These are phyloP conservation scores for Prunella himalayana DNA, from an alignment of 2,113 vertebrate genomes.

Conservation along the genomic window DNA sequence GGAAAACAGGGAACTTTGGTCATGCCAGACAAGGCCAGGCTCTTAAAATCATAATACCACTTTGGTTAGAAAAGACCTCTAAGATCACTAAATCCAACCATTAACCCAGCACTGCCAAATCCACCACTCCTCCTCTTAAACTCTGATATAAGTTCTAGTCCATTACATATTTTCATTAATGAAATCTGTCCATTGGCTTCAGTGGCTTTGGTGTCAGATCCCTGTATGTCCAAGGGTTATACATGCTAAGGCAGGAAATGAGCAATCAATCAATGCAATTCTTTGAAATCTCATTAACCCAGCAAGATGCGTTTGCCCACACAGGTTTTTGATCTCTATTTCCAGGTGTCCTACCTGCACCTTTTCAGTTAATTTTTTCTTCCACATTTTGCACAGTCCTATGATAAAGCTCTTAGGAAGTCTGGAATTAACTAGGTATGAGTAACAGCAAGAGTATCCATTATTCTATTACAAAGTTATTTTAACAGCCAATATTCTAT, in stretches of 20 bases:
- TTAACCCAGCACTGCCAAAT: not conserved
- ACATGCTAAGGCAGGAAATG: not conserved
- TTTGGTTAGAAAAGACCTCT: not conserved
- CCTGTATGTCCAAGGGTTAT: not conserved
- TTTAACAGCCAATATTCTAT: conserved; percentile 9
- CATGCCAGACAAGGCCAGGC: not conserved
- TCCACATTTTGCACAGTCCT: not conserved
- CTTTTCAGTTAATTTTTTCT: not conserved
- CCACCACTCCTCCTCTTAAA: not conserved
- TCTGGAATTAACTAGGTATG: not conserved
- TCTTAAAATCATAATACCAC: not conserved
- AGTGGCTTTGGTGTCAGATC: not conserved
- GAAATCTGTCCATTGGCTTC: not conserved
- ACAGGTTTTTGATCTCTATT: not conserved
- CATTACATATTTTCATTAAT: not conserved
- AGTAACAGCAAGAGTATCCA: not conserved
- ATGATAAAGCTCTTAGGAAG: not conserved
- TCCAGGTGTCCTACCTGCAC: not conserved
- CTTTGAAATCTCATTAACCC: not conserved
- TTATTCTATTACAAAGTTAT: conserved; percentile 39
- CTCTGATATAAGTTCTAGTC: not conserved
- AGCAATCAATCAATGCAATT: not conserved
- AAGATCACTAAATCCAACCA: not conserved
- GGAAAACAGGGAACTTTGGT: not conserved
- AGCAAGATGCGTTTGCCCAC: not conserved